Percentiles rank a stretch among this genome's conserved stretches.
Conservation (phyloP, 2,888 invertebrate species). For the Ochropleura plecta region DNA sequence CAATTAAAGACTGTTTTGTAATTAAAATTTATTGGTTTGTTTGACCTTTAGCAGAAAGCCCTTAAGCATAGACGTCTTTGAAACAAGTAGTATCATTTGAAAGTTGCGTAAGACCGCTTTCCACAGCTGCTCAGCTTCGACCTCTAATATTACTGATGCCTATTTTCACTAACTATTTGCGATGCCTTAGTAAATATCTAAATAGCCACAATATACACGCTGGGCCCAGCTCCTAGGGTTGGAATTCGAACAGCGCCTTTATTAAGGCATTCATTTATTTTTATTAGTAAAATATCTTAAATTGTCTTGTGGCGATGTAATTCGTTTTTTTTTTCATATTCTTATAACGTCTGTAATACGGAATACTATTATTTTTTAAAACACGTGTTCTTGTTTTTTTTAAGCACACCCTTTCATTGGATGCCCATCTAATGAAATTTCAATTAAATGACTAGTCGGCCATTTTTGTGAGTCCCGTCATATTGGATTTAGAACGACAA, state of each 20-base stretch:
- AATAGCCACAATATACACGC: too few relatives aligned
- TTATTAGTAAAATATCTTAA: background rate
- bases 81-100: background rate
- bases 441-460: too few relatives aligned
- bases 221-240: background rate
- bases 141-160: background rate
- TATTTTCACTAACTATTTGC: background rate
- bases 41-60: background rate
- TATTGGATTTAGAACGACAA: too few relatives aligned
- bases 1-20: slow-evolving; percentile 33
- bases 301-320: background rate
- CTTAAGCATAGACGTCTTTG: background rate
- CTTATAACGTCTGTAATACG: background rate
- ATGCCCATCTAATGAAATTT: too few relatives aligned
- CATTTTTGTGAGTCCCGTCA: too few relatives aligned
- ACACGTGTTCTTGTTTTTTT: too few relatives aligned
- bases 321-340: background rate
- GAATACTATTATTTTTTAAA: background rate
- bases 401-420: too few relatives aligned
- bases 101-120: background rate
- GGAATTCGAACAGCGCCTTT: background rate
- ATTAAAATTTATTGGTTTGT: background rate
- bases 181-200: background rate
- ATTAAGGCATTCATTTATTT: background rate
- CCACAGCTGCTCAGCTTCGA: background rate